Base-by-base conservation (phyloP, 2,113 vertebrate genomes). In the Tretioscincus oriximinensis region DNA sequence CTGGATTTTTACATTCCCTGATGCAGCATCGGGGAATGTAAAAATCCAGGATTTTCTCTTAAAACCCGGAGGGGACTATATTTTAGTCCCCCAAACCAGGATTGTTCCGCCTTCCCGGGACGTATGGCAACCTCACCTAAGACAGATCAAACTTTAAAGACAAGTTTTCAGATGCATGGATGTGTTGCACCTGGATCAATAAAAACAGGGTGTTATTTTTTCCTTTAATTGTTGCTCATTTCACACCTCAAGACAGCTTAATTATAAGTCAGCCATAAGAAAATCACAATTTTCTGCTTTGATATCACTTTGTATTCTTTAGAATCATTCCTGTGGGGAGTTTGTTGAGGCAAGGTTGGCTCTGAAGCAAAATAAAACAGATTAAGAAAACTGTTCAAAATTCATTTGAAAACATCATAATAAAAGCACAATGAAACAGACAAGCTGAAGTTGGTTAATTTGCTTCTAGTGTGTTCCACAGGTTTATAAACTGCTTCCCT, bases 321-420 rank as follows among this genome's bases (percentile, higher is more conserved):
- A 1, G 63, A 94, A 94, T 93, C 91, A 94, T 95, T 93, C 95
- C 95, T 95, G 58, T 45, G 90, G 73, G 93, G 93, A 88, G 87
- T 88, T 88, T 80, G 67, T 80, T 85, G 58, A 79, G 92, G 92
- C 35, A 89, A 90, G 86, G 65, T 71, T 87, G 86, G 90, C 88
- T 89, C 88, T 78, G 77, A 93, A 91, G 91, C 84, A 91, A 92
- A 95, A 93, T 92, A 92, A 95, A 95, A 94, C 93, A 95, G 95
- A 96, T 95, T 95, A 95, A 83, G 90, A 92, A 94, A 93, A 93
- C 91, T 93, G 94, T 94, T 95, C 91, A 93, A 95, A 94, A 95
- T 95, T 95, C 94, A 96, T 95, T 96, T 96, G 93, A 95, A 95
- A 95, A 91, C 93, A 95, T 95, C 92, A 92, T 95, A 95, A 96